phyloP scores from a whole-genome alignment of 2,888 invertebrate genomes.

The Isotomurus palustris region DNA sequence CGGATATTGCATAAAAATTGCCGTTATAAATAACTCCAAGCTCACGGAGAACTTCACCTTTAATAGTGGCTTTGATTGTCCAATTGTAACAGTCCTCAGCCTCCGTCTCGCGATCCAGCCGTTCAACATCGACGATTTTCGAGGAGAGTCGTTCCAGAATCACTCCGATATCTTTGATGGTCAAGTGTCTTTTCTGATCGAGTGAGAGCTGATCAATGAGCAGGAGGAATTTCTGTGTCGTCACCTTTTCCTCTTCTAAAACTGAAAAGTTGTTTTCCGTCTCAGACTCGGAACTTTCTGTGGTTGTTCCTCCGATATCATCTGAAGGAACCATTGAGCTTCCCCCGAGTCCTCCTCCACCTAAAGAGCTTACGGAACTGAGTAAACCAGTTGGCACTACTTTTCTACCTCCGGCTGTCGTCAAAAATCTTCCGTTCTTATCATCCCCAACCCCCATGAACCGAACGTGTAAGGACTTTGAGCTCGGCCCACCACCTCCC shows the following conservation, averaged over 20 bases:
- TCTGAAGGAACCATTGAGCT: slow-evolving; percentile 49
- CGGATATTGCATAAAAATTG: slow-evolving; percentile 89
- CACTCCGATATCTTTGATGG: slow-evolving; percentile 84
- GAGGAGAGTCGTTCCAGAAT: slow-evolving; percentile 87
- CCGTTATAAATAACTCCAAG: slow-evolving; percentile 91
- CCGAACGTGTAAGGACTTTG: slow-evolving; percentile 44
- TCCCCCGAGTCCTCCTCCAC: slow-evolving; percentile 51
- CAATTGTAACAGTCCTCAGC: slow-evolving; percentile 92
- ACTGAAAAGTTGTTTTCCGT: slow-evolving; percentile 90
- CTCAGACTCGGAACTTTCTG: slow-evolving; percentile 70
- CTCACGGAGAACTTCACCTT: slow-evolving; percentile 80
- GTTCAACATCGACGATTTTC: slow-evolving; percentile 88
- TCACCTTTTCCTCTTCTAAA: slow-evolving; percentile 83
- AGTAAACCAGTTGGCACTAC: slow-evolving; percentile 47
- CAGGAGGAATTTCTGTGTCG: slow-evolving; percentile 85
- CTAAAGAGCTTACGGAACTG: slow-evolving; percentile 45
- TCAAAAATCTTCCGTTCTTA: slow-evolving; percentile 63
- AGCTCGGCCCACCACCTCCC: slow-evolving; percentile 29
- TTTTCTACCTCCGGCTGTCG: slow-evolving; percentile 30
- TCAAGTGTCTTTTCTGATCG: slow-evolving; percentile 85
- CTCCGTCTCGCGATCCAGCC: slow-evolving; percentile 75
- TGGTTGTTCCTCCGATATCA: slow-evolving; percentile 55
- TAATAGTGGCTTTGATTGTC: slow-evolving; percentile 91
- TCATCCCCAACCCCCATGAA: slow-evolving; percentile 49
- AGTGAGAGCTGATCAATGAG: slow-evolving; percentile 88